Percentiles rank a stretch among this genome's conserved stretches.
These are phyloP conservation scores for Phalacrocorax carbo DNA, from an alignment of 2,113 vertebrate genomes.

Conservation along the genomic window DNA sequence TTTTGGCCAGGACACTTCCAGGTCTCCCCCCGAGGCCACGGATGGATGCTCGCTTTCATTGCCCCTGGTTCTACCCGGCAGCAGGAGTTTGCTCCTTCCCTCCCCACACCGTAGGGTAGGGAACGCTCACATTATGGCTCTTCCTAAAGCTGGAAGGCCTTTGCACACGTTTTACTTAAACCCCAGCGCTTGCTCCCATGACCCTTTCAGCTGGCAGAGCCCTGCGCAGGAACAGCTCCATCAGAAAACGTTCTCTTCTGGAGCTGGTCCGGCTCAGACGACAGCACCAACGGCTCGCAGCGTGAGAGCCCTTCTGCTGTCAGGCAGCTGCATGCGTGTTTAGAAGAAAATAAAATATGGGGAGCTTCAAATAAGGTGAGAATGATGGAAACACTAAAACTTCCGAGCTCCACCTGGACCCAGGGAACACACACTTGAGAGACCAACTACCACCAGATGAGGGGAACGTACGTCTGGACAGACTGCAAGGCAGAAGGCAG, in stretches of 20 bases:
- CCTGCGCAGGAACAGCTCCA: not conserved
- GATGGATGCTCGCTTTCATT: not conserved
- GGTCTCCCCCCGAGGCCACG: not conserved
- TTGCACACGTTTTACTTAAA: not conserved
- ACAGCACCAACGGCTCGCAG: not conserved
- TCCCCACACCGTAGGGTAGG: not conserved
- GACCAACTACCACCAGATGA: not conserved
- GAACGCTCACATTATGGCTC: not conserved
- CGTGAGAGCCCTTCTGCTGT: rapidly evolving
- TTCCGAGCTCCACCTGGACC: not conserved
- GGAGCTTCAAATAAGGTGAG: not conserved
- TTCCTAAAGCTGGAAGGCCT: not conserved
- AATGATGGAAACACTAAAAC: not conserved
- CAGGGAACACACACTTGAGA: rapidly evolving
- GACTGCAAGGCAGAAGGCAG: not conserved
- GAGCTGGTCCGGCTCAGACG: not conserved
- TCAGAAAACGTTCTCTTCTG: not conserved
- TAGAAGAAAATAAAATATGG: not conserved
- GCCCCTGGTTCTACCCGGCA: not conserved
- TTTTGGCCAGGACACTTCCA: not conserved
- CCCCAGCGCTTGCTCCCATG: not conserved
- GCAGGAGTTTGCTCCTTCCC: not conserved
- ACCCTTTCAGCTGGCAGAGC: not conserved
- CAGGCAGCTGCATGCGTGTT: not conserved
- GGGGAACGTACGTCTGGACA: rapidly evolving